Conservation (phyloP, 2,113 vertebrate genomes). For the Steatornis caripensis region DNA sequence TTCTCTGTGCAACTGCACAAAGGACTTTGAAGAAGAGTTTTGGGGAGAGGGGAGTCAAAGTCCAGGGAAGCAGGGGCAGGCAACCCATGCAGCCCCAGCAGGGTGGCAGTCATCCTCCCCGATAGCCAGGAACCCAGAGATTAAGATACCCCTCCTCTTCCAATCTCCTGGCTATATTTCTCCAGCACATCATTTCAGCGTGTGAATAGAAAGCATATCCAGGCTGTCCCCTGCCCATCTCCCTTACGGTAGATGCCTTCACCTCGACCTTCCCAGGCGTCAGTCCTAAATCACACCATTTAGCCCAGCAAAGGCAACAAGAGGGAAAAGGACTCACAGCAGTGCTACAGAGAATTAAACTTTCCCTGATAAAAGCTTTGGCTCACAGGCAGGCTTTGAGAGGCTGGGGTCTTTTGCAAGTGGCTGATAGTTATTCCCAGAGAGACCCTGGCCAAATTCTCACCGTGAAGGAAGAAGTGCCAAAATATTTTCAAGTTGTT, state of each 20-base stretch:
- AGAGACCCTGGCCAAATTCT: background rate
- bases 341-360: constrained; percentile 21
- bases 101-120: background rate
- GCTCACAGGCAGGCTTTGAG: background rate
- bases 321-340: background rate
- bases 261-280: background rate
- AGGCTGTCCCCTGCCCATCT: background rate
- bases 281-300: background rate
- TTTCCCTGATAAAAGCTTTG: constrained; percentile 33
- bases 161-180: background rate
- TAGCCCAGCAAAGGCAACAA: background rate
- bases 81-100: fast-evolving
- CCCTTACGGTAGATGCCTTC: background rate
- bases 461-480: background rate
- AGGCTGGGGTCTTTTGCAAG: background rate
- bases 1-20: constrained; percentile 25
- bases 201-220: background rate
- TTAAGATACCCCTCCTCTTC: background rate
- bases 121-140: background rate
- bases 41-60: background rate
- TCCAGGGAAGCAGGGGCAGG: background rate
- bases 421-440: constrained; percentile 22
- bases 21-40: constrained; percentile 43
- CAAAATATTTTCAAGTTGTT: background rate
- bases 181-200: background rate